Evolutionary conservation across 2,888 invertebrate species (phyloP).

Genomic region (Catocala sponsa): DNA sequence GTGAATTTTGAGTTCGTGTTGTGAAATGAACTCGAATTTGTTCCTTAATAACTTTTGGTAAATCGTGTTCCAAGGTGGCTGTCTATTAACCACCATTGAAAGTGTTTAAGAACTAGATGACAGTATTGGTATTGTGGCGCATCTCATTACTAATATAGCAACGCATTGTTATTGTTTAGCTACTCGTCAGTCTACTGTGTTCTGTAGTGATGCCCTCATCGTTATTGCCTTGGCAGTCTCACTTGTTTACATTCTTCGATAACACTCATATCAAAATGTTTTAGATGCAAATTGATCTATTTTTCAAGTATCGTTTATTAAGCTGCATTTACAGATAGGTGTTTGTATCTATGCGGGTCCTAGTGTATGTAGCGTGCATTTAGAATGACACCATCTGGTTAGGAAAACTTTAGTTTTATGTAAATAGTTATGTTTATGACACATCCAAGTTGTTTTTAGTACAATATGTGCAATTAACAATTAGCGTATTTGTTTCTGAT

Average conservation of each 20-base stretch:
- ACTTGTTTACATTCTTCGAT: constrained; percentile 45
- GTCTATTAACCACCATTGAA: constrained; percentile 5
- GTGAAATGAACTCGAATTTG: constrained; percentile 29
- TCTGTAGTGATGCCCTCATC: constrained; percentile 44
- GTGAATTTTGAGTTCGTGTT: constrained; percentile 24
- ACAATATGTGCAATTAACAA: no score
- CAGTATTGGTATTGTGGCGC: constrained; percentile 6
- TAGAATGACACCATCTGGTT: background rate
- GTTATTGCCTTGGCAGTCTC: constrained; percentile 41
- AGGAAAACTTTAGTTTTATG: no score
- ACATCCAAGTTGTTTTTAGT: no score
- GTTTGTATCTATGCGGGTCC: constrained; percentile 1
- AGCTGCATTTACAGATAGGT: constrained; percentile 2
- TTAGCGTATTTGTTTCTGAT: constrained; percentile 18
- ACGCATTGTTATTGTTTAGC: constrained; percentile 44
- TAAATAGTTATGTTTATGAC: no score
- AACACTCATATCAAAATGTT: constrained; percentile 32
- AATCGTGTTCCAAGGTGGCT: background rate
- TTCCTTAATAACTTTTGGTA: background rate
- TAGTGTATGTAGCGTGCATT: background rate
- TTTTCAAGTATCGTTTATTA: constrained; percentile 22
- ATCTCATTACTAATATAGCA: constrained; percentile 21
- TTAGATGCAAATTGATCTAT: constrained; percentile 32
- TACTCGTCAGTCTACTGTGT: constrained; percentile 17
- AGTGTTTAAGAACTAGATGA: constrained; percentile 7